Evolutionary conservation across 1,140 invertebrate genomes (phyloP).

Genomic region (Philopotamus ludificatus): DNA sequence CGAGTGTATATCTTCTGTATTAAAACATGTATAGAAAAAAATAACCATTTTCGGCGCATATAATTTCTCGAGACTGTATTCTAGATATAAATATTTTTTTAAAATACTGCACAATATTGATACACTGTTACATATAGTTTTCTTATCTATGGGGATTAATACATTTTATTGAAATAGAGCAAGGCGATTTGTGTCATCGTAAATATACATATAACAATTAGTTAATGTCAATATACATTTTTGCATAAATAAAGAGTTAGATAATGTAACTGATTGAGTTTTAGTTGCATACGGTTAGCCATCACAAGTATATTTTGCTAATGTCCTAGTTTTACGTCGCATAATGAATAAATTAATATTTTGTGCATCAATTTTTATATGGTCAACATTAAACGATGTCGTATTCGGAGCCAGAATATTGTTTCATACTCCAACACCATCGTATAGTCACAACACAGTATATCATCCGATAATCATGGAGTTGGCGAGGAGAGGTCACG

Average conservation of each 20-base stretch:
- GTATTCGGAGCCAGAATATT: conserved; percentile 48
- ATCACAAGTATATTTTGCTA: background rate
- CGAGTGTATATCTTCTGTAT: too few species aligned
- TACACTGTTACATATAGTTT: too few species aligned
- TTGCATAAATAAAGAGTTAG: background rate
- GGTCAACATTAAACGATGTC: too few species aligned
- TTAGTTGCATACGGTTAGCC: too few species aligned
- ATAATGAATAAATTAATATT: background rate
- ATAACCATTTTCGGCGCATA: too few species aligned
- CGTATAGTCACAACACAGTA: conserved; percentile 54
- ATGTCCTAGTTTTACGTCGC: background rate
- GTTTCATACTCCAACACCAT: conserved; percentile 45
- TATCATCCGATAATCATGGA: conserved; percentile 46
- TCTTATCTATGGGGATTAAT: too few species aligned
- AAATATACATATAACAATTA: background rate
- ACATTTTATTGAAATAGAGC: background rate
- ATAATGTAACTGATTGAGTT: background rate
- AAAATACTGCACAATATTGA: too few species aligned
- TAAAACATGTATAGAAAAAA: too few species aligned
- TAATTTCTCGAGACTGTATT: too few species aligned
- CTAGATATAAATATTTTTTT: too few species aligned
- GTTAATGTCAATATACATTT: background rate
- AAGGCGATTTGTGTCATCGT: background rate
- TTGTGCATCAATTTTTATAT: conserved; percentile 1
- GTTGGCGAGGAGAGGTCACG: conserved; percentile 48